Evolutionary conservation across 2,888 invertebrate species (phyloP).

Genomic region (Plebejus argus): DNA sequence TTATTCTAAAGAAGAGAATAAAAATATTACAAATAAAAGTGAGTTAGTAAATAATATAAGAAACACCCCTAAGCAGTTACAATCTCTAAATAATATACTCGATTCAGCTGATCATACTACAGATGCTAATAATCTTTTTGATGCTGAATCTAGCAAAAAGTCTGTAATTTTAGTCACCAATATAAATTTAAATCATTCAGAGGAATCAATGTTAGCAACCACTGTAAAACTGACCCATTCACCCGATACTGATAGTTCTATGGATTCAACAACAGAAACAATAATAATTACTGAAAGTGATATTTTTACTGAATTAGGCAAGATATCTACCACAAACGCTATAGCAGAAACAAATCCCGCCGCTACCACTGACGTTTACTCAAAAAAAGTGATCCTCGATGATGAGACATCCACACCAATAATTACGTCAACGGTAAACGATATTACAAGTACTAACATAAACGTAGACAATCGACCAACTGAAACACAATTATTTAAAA

Average conservation of each 20-base stretch:
- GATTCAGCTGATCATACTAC: neutral
- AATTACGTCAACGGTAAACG: neutral
- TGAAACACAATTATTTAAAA: neutral
- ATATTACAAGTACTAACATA: neutral
- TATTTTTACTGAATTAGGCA: neutral
- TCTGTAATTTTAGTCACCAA: neutral
- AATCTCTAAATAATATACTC: neutral
- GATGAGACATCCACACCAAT: neutral
- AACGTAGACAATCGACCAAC: neutral
- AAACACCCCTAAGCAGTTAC: neutral
- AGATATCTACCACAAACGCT: neutral
- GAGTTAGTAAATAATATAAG: neutral
- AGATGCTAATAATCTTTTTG: neutral
- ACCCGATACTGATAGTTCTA: neutral
- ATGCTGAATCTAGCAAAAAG: slow-evolving; percentile 4
- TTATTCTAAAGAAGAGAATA: neutral
- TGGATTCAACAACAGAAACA: slow-evolving; percentile 24
- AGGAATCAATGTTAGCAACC: neutral
- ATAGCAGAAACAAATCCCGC: neutral
- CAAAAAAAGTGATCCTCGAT: neutral
- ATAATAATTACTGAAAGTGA: slow-evolving; percentile 1
- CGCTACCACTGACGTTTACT: neutral
- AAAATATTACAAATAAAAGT: slow-evolving; percentile 11
- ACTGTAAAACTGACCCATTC: neutral
- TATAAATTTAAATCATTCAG: neutral